Percentiles rank a stretch among this genome's conserved stretches.
Evolutionary conservation across 2,797 vertebrate species (phyloP).

Genomic region (Ara ararauna): DNA sequence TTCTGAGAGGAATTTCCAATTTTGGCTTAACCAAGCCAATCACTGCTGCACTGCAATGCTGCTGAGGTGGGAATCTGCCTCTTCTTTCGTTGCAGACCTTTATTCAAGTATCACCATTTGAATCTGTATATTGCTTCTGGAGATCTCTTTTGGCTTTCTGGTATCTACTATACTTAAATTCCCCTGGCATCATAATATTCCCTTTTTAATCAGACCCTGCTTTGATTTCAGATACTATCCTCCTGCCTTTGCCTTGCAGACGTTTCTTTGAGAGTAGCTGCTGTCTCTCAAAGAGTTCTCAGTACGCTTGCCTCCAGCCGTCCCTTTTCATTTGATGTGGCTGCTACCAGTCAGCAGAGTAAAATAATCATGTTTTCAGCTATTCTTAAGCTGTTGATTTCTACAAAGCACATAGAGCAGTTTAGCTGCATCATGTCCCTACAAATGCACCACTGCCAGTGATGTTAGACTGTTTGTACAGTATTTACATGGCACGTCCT

Average conservation of each 20-base stretch:
- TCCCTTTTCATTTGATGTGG: rapidly evolving
- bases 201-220: slow-evolving; percentile 1
- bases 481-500: rapidly evolving
- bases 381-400: background rate
- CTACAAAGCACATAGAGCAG: background rate
- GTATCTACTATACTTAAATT: background rate
- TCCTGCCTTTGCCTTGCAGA: background rate
- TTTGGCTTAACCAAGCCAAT: background rate
- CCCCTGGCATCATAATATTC: background rate
- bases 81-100: background rate
- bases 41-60: background rate
- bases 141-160: background rate
- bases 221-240: background rate
- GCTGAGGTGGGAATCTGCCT: background rate
- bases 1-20: background rate
- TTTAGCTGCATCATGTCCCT: background rate
- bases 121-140: background rate
- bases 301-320: background rate
- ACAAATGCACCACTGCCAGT: rapidly evolving
- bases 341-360: background rate
- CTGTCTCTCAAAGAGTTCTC: background rate
- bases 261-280: background rate
- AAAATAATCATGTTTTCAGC: background rate
- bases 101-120: background rate
- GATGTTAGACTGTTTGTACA: rapidly evolving